Conservation (phyloP, 2,113 vertebrate species). For the Miniopterus natalensis region DNA sequence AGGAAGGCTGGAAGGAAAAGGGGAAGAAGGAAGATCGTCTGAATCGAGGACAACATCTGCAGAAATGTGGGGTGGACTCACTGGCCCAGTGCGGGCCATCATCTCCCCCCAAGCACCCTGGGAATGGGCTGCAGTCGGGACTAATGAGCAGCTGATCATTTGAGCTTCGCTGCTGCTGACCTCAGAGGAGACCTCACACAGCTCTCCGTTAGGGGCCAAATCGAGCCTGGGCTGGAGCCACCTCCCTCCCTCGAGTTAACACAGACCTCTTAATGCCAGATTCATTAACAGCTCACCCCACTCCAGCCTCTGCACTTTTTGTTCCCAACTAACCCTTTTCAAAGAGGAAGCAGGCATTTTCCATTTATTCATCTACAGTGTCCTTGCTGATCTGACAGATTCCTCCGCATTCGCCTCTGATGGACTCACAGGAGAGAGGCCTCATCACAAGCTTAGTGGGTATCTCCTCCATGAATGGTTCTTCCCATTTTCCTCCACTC, state of each 20-base stretch:
- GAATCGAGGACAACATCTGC: not conserved
- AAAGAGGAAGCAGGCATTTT: conserved; percentile 33
- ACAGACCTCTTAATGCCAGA: conserved; percentile 72
- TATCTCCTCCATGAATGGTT: not conserved
- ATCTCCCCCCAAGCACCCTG: conserved; percentile 11
- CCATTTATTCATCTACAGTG: not conserved
- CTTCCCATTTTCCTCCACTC: not conserved
- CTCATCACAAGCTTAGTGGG: not conserved
- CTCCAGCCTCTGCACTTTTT: conserved; percentile 6
- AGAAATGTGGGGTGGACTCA: not conserved
- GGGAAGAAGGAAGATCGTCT: not conserved
- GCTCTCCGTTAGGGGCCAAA: conserved; percentile 45
- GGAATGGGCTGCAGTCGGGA: conserved; percentile 6
- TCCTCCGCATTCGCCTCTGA: not conserved
- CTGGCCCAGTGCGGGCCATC: not conserved
- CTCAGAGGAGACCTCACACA: conserved; percentile 65
- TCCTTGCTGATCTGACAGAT: not conserved
- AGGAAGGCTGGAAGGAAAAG: not conserved
- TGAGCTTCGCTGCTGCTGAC: conserved; percentile 56
- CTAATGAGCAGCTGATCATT: conserved; percentile 73
- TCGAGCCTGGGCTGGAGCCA: conserved; percentile 58
- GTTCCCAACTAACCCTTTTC: conserved; percentile 1
- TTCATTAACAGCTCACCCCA: conserved; percentile 63
- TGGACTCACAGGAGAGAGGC: not conserved
- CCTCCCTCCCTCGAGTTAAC: conserved; percentile 58